Conservation (phyloP, 2,888 invertebrate species). For the Aleiodes leptofemur region DNA sequence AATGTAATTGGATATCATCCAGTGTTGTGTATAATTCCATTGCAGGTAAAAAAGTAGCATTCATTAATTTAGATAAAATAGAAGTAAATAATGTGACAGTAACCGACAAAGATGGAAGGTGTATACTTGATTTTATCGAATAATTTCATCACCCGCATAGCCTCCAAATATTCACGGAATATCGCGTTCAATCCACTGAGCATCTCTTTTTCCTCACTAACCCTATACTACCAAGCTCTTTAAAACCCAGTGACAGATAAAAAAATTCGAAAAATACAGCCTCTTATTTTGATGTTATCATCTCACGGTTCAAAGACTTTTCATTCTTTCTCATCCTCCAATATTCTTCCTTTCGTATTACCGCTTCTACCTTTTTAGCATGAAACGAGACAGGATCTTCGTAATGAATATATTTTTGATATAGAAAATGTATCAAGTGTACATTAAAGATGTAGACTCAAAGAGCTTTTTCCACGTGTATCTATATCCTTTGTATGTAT, state of each 20-base stretch:
- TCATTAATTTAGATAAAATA: no score
- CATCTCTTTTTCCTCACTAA: not conserved
- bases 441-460: slow-evolving; percentile 5
- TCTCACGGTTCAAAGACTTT: slow-evolving; percentile 23
- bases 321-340: not conserved
- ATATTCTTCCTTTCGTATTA: slow-evolving; percentile 5
- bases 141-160: slow-evolving; percentile 27
- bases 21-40: no score
- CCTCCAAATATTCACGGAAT: not conserved
- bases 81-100: no score
- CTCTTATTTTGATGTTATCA: slow-evolving; percentile 26
- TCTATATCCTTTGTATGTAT: slow-evolving; percentile 17
- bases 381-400: not conserved
- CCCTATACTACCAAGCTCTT: not conserved
- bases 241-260: slow-evolving; percentile 18
- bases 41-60: no score
- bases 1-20: no score
- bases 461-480: slow-evolving; percentile 13
- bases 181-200: slow-evolving; percentile 5
- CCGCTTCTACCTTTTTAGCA: not conserved
- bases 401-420: slow-evolving; percentile 21
- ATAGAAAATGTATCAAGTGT: slow-evolving; percentile 1
- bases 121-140: slow-evolving; percentile 16
- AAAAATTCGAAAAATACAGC: not conserved
- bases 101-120: not conserved